A percentile compares a stretch with the other conserved stretches of the same genome.
phyloP scores from a whole-genome alignment of 2,888 invertebrate genomes.

The Melieria crassipennis region DNA sequence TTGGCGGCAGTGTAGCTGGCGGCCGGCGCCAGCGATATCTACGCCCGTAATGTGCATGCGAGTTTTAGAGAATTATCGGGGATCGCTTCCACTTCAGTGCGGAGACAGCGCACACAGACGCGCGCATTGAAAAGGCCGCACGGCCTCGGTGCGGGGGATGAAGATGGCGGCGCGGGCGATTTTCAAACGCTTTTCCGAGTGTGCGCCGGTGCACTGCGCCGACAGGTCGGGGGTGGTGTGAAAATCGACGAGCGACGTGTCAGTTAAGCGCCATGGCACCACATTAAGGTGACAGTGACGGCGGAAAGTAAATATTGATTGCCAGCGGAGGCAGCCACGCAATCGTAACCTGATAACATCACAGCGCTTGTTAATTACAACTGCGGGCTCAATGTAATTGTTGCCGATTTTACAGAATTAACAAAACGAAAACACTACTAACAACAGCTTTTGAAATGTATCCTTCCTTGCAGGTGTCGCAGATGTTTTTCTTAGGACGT shows the following conservation, averaged over 20 bases:
- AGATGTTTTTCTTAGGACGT: too few relatives aligned
- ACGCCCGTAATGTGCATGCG: constrained; percentile 51
- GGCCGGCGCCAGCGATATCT: constrained; percentile 61
- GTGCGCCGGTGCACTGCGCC: constrained; percentile 19
- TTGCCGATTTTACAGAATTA: constrained; percentile 45
- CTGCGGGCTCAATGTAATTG: constrained; percentile 50
- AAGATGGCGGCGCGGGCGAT: neutral
- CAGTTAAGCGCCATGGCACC: constrained; percentile 45
- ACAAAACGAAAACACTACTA: too few relatives aligned
- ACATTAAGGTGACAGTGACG: constrained; percentile 61
- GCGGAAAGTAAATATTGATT: constrained; percentile 38
- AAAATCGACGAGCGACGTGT: constrained; percentile 25
- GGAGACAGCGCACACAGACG: constrained; percentile 41
- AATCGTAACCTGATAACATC: constrained; percentile 54
- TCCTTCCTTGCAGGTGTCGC: too few relatives aligned
- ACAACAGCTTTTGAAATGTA: too few relatives aligned
- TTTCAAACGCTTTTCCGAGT: constrained; percentile 14
- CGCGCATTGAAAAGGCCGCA: constrained; percentile 22
- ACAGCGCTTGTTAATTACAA: constrained; percentile 54
- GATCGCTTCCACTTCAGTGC: constrained; percentile 57
- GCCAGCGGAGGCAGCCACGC: neutral
- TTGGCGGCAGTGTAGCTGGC: constrained; percentile 58
- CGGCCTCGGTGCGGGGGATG: neutral
- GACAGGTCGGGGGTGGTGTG: constrained; percentile 16
- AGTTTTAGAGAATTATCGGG: constrained; percentile 56